Conservation (phyloP, 2,888 invertebrate species). For the Rhingia rostrata region DNA sequence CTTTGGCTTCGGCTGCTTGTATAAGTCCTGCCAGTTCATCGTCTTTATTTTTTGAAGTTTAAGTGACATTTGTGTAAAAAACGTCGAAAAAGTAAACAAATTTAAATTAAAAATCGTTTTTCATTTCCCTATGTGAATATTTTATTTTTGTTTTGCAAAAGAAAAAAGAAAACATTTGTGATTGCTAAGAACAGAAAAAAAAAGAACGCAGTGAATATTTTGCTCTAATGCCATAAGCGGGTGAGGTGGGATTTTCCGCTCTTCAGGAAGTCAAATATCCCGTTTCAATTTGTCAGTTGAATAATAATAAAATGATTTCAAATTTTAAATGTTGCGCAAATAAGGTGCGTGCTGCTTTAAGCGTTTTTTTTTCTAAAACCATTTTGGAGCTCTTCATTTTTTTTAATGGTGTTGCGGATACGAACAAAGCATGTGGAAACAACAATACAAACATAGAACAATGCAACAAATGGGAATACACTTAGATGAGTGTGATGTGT, state of each 20-base stretch:
- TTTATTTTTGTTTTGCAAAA: constrained; percentile 23
- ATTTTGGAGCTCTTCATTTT: neutral
- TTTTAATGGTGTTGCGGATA: constrained; percentile 8
- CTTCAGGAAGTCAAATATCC: constrained; percentile 26
- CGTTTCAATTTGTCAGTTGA: neutral
- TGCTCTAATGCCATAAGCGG: constrained; percentile 65
- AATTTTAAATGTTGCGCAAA: constrained; percentile 42
- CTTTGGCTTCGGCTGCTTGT: constrained; percentile 86
- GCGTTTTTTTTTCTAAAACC: neutral
- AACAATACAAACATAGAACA: constrained; percentile 12
- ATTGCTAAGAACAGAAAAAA: constrained; percentile 33
- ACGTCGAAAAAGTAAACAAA: constrained; percentile 18
- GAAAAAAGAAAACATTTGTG: constrained; percentile 53
- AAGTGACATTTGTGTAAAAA: constrained; percentile 22
- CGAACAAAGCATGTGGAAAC: constrained; percentile 32
- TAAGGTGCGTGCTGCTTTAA: constrained; percentile 50
- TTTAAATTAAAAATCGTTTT: constrained; percentile 27
- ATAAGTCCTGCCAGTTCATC: constrained; percentile 87
- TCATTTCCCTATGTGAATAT: neutral
- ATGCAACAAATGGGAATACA: constrained; percentile 34
- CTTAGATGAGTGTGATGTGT: constrained; percentile 42
- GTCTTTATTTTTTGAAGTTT: constrained; percentile 75
- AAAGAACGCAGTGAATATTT: constrained; percentile 59
- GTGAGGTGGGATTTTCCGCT: constrained; percentile 45
- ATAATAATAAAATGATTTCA: constrained; percentile 11